A percentile compares a stretch with the other conserved stretches of the same genome.
Conservation (phyloP, 2,797 vertebrate genomes). For the Luscinia luscinia region DNA sequence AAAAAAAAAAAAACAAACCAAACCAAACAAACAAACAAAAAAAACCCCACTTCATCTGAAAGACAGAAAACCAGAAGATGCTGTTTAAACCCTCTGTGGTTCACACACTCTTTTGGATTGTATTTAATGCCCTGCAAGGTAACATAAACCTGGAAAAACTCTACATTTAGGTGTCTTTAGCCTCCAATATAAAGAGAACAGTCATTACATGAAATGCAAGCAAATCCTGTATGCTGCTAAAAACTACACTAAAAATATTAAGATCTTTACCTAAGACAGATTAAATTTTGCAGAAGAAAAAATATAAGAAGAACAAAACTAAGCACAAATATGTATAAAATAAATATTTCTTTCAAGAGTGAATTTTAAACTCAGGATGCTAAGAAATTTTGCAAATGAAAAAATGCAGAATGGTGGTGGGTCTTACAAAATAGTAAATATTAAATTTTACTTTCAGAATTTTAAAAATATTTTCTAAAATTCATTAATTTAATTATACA, state of each 20-base stretch:
- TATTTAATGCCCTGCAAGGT: not conserved
- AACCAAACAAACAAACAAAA: not conserved
- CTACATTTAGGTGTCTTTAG: not conserved
- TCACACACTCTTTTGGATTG: not conserved
- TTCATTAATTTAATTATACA: not conserved
- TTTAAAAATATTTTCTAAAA: not conserved
- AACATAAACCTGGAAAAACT: not conserved
- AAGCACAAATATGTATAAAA: not conserved
- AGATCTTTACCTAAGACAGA: not conserved
- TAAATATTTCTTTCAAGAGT: not conserved
- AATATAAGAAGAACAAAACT: accelerated
- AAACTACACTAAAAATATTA: not conserved
- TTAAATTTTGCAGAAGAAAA: not conserved
- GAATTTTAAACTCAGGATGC: not conserved
- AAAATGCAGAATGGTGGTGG: not conserved
- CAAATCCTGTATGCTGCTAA: not conserved
- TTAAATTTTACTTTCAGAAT: not conserved
- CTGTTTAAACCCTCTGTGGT: not conserved
- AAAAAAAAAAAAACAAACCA: too few relatives aligned
- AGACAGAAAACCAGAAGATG: conserved; percentile 5
- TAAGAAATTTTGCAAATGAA: not conserved
- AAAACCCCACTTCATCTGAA: not conserved
- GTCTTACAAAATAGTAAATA: not conserved
- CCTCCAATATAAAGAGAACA: not conserved
- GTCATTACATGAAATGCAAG: not conserved